phyloP scores from a whole-genome alignment of 1,140 invertebrate species.

The Chlorops oryzae region DNA sequence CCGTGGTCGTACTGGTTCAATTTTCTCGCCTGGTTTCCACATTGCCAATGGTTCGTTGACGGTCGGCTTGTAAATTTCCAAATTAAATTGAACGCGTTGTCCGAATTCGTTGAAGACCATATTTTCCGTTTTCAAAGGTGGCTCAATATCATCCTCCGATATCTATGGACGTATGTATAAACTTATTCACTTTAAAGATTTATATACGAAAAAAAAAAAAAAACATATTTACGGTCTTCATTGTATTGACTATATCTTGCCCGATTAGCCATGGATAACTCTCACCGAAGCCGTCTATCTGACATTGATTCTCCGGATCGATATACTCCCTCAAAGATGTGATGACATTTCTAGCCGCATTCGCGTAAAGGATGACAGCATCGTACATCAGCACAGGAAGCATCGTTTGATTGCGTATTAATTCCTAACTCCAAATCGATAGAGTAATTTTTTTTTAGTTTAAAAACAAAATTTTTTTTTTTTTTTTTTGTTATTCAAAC shows the following conservation, averaged over 20 bases:
- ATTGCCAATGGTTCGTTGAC: conserved; percentile 37
- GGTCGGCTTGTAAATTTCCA: conserved; percentile 62
- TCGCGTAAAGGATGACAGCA: conserved; percentile 60
- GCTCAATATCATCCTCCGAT: conserved; percentile 41
- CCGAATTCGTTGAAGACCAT: conserved; percentile 68
- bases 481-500: too few species aligned
- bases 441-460: conserved; percentile 56
- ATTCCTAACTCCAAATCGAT: conserved; percentile 29
- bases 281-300: conserved; percentile 3
- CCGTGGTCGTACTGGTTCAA: conserved; percentile 18
- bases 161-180: conserved; percentile 12
- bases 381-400: conserved; percentile 58
- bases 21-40: conserved; percentile 33
- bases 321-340: conserved; percentile 22
- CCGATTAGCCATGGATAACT: conserved; percentile 30
- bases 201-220: not conserved
- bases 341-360: conserved; percentile 51
- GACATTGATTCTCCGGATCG: conserved; percentile 26
- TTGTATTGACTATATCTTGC: conserved; percentile 29
- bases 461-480: too few species aligned
- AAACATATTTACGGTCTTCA: conserved; percentile 25
- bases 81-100: conserved; percentile 61
- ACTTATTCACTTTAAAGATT: not conserved
- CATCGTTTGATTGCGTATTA: conserved; percentile 35
- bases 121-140: conserved; percentile 42